Base-by-base conservation (phyloP, 2,113 vertebrate species). In the Origma solitaria region DNA sequence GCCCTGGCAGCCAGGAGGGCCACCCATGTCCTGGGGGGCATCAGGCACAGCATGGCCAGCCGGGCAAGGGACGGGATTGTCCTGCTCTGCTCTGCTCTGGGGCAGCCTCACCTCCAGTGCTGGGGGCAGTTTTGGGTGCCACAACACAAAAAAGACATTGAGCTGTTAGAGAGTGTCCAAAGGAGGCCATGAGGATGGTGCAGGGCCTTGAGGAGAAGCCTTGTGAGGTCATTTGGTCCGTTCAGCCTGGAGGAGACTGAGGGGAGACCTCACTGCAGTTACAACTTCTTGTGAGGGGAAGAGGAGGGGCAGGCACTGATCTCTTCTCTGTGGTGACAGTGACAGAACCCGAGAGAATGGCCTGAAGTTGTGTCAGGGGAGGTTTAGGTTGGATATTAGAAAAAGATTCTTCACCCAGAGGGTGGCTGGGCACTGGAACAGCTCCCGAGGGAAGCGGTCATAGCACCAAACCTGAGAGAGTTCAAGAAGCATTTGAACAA, bases 301-400 rank as follows among this genome's bases (percentile, higher is more conserved):
- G 19, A 20, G 10, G 35, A 35, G 25, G 4, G 13, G 19, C 24
- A 42, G 45, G 1, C 31, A n/a, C 64, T 40, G 44, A 58, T 22
- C 4, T 82, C 1, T 58, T 0, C 30, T 49, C 35, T 28, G 3
- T 15, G 2, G 13, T 57, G 28, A 47, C 42, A 40, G 23, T 28
- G 23, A 40, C 30, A 69, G 30, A 4, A 49, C 15, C 6, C 1
- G 0, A 19, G 14, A 11, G 11, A 49, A 2, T n/a, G 4, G 23
- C 15, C 12, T 42, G 45, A 42, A 30, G 1, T 5, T 3, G 0
- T 35, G 7, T 21, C 25, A 37, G 33, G 4, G 8, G 11, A 44
- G 3, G 9, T 44, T 45, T 38, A 33, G 0, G 18, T 1, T 37
- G 22, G 11, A 1, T 45, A 54, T 27, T 10, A 54, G 38, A 14